phyloP scores from a whole-genome alignment of 2,888 invertebrate species.

The Limenitis arthemis region DNA sequence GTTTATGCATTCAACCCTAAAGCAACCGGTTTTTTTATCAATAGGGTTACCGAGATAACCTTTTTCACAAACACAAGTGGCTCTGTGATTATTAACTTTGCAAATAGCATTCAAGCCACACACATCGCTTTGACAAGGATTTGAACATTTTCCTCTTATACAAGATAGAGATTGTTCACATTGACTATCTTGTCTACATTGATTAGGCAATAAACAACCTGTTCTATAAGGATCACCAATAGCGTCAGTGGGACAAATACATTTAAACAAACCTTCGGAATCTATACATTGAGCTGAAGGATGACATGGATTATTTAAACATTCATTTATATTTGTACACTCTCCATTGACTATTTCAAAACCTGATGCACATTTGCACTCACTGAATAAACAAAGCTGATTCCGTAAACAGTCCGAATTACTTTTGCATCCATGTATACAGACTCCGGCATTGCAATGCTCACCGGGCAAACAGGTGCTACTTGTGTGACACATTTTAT shows the following conservation, averaged over 20 bases:
- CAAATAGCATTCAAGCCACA: conserved; percentile 88
- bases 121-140: conserved; percentile 80
- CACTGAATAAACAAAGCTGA: conserved; percentile 81
- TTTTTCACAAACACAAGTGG: conserved; percentile 83
- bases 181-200: conserved; percentile 81
- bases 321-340: conserved; percentile 89
- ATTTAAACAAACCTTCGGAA: conserved; percentile 84
- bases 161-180: conserved; percentile 85
- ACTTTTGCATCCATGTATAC: conserved; percentile 86
- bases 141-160: conserved; percentile 81
- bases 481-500: conserved; percentile 90
- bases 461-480: conserved; percentile 93
- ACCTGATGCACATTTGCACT: conserved; percentile 85
- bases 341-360: conserved; percentile 81
- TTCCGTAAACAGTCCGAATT: conserved; percentile 86
- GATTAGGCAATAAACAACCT: conserved; percentile 84
- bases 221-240: conserved; percentile 78
- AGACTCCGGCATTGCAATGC: conserved; percentile 86
- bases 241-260: conserved; percentile 83
- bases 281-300: conserved; percentile 85
- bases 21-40: conserved; percentile 84
- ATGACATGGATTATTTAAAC: conserved; percentile 84
- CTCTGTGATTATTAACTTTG: conserved; percentile 78
- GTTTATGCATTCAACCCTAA: conserved; percentile 88
- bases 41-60: conserved; percentile 88